Conservation (phyloP, 2,113 vertebrate genomes). For the Mugil cephalus region DNA sequence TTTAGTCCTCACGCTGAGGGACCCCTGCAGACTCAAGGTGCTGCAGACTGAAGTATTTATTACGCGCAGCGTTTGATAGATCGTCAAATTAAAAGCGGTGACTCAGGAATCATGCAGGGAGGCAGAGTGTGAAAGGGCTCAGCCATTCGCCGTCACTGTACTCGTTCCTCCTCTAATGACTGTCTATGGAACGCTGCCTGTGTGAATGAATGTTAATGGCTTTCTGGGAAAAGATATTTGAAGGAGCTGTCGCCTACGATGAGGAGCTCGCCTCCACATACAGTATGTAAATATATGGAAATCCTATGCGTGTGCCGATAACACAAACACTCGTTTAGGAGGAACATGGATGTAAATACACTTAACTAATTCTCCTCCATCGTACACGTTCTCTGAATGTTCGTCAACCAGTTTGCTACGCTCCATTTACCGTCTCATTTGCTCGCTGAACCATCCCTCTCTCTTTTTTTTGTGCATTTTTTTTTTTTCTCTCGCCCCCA, state of each 20-base stretch:
- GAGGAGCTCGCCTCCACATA: neutral
- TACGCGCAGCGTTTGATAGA: constrained; percentile 23
- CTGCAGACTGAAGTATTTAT: constrained; percentile 13
- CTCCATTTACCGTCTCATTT: constrained; percentile 54
- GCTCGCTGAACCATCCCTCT: constrained; percentile 41
- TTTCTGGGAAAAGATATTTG: constrained; percentile 34
- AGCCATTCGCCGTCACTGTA: constrained; percentile 23
- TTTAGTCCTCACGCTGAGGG: no score
- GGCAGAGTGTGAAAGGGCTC: constrained; percentile 43
- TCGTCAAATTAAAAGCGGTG: constrained; percentile 43
- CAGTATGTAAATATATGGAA: no score
- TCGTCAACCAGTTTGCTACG: constrained; percentile 16
- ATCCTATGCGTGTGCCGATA: no score
- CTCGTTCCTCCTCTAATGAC: constrained; percentile 61
- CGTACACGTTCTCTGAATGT: neutral
- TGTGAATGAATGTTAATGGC: constrained; percentile 52
- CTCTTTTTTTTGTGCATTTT: constrained; percentile 7
- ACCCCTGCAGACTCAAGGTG: constrained; percentile 15
- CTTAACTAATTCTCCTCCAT: neutral
- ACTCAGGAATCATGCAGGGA: constrained; percentile 30
- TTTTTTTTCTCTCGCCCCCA: neutral
- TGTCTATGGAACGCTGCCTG: constrained; percentile 61
- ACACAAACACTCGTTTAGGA: no score
- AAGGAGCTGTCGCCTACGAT: constrained; percentile 18
- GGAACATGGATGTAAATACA: neutral